Conservation (phyloP, 2,113 vertebrate species). For the Pungitius pungitius region DNA sequence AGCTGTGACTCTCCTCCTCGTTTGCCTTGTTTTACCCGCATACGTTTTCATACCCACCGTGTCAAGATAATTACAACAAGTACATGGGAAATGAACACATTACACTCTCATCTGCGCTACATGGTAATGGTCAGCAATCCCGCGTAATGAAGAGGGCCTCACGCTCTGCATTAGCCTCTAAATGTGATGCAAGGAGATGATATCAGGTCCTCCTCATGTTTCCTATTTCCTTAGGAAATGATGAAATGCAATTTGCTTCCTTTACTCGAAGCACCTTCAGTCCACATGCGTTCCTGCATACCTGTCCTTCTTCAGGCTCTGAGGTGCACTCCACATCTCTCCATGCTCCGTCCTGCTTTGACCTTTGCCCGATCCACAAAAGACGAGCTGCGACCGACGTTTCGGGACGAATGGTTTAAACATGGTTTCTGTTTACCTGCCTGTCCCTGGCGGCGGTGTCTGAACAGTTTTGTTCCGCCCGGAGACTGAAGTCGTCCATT, state of each 20-base stretch:
- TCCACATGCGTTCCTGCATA: neutral
- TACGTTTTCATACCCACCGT: constrained; percentile 39
- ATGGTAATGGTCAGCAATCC: constrained; percentile 23
- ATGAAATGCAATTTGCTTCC: neutral
- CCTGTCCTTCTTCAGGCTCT: neutral
- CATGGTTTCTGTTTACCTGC: constrained; percentile 28
- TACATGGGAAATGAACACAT: constrained; percentile 35
- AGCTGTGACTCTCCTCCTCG: constrained; percentile 34
- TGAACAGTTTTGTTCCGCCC: constrained; percentile 30
- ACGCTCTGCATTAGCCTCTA: neutral
- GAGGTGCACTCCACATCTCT: neutral
- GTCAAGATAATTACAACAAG: constrained; percentile 54
- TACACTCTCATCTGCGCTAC: constrained; percentile 5
- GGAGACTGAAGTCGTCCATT: constrained; percentile 36
- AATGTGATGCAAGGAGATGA: neutral
- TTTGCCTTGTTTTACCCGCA: constrained; percentile 33
- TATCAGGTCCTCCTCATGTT: neutral
- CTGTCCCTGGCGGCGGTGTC: neutral
- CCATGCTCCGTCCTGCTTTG: neutral
- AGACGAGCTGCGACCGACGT: constrained; percentile 1
- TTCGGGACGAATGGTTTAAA: constrained; percentile 29
- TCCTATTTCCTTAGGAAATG: constrained; percentile 4
- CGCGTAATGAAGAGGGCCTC: constrained; percentile 16
- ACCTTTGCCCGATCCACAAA: constrained; percentile 17
- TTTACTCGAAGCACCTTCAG: neutral